These are phyloP conservation scores for Palythoa grandiflora DNA, from an alignment of 92 coral and sea anemone genomes.

Conservation along the genomic window DNA sequence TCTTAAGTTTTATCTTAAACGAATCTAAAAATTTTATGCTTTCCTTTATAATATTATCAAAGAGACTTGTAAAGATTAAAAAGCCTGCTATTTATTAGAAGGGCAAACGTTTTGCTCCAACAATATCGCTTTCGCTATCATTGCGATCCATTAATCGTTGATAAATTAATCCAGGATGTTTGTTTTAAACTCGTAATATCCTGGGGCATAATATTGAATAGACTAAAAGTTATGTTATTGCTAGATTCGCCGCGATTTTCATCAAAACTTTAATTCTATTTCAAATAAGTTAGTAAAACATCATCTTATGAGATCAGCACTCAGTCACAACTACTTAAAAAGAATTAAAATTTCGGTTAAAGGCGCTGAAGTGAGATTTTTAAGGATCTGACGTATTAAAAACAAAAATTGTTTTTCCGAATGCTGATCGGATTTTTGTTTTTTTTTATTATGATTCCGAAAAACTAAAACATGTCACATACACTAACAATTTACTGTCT, in stretches of 20 bases:
- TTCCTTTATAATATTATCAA: slow-evolving; percentile 27
- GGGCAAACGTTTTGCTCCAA: neutral
- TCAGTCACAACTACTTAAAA: neutral
- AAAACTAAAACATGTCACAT: neutral
- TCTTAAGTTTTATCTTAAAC: neutral
- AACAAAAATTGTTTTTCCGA: neutral
- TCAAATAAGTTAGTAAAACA: slow-evolving; percentile 15
- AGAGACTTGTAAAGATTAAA: neutral
- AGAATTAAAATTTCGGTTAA: neutral
- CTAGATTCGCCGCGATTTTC: slow-evolving; percentile 11
- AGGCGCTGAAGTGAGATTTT: neutral
- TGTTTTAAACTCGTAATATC: slow-evolving; percentile 61
- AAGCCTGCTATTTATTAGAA: slow-evolving; percentile 22
- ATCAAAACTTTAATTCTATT: slow-evolving; percentile 35
- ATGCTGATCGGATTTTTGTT: slow-evolving; percentile 1
- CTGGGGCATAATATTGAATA: slow-evolving; percentile 31
- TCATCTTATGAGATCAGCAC: neutral
- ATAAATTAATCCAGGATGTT: slow-evolving; percentile 62
- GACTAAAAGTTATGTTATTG: slow-evolving; percentile 30
- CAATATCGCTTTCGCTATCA: slow-evolving; percentile 41
- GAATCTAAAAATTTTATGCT: neutral
- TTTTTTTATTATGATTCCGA: neutral
- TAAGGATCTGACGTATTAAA: neutral
- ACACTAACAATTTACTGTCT: neutral
- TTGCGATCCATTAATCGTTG: slow-evolving; percentile 46